A percentile compares a stretch with the other conserved stretches of the same genome.
Conservation (phyloP, 1,140 invertebrate species). For the Thaumetopoea pityocampa region DNA sequence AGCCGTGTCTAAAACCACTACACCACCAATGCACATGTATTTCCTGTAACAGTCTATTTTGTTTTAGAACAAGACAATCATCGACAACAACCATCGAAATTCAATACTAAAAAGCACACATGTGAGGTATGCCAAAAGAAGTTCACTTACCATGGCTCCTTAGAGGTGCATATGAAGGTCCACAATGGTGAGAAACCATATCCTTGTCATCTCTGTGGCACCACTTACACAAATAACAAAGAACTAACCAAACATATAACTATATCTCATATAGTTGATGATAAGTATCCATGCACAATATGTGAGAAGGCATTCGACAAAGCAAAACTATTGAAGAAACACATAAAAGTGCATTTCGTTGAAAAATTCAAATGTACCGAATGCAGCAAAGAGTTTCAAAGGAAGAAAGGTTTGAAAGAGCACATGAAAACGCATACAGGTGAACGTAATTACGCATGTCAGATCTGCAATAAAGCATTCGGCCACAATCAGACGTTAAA, state of each 20-base stretch:
- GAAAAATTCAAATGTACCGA: constrained; percentile 49
- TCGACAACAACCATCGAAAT: constrained; percentile 14
- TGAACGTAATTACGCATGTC: constrained; percentile 80
- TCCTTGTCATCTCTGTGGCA: constrained; percentile 44
- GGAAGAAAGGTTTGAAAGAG: constrained; percentile 58
- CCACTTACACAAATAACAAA: constrained; percentile 38
- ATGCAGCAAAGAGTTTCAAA: constrained; percentile 49
- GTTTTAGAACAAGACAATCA: constrained; percentile 30
- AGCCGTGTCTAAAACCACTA: background rate
- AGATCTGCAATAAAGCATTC: constrained; percentile 84
- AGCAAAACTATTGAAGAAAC: constrained; percentile 43
- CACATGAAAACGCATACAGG: constrained; percentile 58
- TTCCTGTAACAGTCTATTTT: constrained; percentile 4
- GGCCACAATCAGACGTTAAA: constrained; percentile 86
- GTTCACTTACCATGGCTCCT: constrained; percentile 56
- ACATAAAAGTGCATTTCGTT: constrained; percentile 39
- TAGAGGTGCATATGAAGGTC: constrained; percentile 50
- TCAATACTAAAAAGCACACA: constrained; percentile 36
- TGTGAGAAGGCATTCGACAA: constrained; percentile 45
- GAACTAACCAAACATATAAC: constrained; percentile 50
- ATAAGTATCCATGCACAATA: constrained; percentile 36
- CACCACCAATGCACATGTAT: background rate
- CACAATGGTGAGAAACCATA: constrained; percentile 70
- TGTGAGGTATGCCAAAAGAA: constrained; percentile 48
- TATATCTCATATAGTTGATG: constrained; percentile 26